phyloP scores from a whole-genome alignment of 2,113 vertebrate species.

The Eretmochelys imbricata region DNA sequence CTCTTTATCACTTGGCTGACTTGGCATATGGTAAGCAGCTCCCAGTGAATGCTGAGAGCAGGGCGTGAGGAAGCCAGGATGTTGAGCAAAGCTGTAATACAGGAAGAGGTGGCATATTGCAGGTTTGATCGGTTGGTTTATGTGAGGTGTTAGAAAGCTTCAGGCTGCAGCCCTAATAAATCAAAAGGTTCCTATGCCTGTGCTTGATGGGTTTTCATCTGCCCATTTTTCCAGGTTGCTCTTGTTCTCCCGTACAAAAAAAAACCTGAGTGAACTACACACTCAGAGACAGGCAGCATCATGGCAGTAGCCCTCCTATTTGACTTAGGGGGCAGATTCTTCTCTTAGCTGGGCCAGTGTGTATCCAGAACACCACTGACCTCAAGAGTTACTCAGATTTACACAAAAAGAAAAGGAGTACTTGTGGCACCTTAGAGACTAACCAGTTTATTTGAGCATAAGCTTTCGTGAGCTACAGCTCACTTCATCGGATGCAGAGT shows the following conservation, averaged over 20 bases:
- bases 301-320: neutral
- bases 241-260: slow-evolving; percentile 3
- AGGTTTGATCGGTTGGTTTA: neutral
- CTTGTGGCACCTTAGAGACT: too few relatives aligned
- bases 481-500: too few relatives aligned
- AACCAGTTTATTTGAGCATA: too few relatives aligned
- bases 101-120: neutral
- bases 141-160: neutral
- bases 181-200: neutral
- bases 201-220: slow-evolving; percentile 6
- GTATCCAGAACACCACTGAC: neutral
- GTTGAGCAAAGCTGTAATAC: neutral
- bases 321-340: neutral
- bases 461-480: too few relatives aligned
- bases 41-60: neutral
- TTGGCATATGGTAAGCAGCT: neutral
- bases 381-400: neutral
- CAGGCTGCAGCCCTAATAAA: neutral
- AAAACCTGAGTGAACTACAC: neutral
- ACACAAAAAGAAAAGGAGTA: rapidly evolving
- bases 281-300: neutral
- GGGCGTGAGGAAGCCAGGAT: neutral
- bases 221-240: neutral
- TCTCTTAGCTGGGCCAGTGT: slow-evolving; percentile 2
- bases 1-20: neutral